Conservation (phyloP, 2,888 invertebrate species). For the Gari tellinella region DNA sequence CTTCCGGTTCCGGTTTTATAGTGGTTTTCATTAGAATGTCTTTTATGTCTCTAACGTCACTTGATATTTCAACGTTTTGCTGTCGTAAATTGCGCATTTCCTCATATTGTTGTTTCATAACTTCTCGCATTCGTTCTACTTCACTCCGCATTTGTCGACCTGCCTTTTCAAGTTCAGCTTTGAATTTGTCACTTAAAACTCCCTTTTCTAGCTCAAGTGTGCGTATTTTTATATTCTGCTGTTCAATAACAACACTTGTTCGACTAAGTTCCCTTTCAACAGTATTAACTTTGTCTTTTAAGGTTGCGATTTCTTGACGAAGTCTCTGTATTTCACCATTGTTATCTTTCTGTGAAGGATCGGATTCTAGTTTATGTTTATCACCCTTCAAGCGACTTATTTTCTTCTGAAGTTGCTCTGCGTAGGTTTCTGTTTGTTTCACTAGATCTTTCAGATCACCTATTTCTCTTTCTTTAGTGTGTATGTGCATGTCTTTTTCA, state of each 20-base stretch:
- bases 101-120: constrained; percentile 76
- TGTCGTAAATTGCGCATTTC: constrained; percentile 74
- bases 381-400: constrained; percentile 65
- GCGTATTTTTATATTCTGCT: constrained; percentile 68
- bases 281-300: constrained; percentile 65
- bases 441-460: constrained; percentile 68
- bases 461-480: constrained; percentile 69
- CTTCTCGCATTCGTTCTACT: constrained; percentile 75
- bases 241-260: constrained; percentile 68
- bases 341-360: constrained; percentile 59
- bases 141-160: constrained; percentile 73
- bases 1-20: constrained; percentile 39
- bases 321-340: constrained; percentile 68
- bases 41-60: constrained; percentile 74
- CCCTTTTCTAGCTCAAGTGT: constrained; percentile 66
- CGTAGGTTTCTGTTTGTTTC: constrained; percentile 71
- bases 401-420: constrained; percentile 67
- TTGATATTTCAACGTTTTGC: constrained; percentile 73
- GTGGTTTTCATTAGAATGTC: constrained; percentile 62
- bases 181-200: constrained; percentile 66
- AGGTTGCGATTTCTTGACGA: constrained; percentile 62
- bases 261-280: constrained; percentile 70
- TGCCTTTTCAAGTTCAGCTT: constrained; percentile 71
- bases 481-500: constrained; percentile 66
- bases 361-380: constrained; percentile 63